Evolutionary conservation across 2,888 invertebrate species (phyloP).

Genomic region (Drosophila flavopinicola): DNA sequence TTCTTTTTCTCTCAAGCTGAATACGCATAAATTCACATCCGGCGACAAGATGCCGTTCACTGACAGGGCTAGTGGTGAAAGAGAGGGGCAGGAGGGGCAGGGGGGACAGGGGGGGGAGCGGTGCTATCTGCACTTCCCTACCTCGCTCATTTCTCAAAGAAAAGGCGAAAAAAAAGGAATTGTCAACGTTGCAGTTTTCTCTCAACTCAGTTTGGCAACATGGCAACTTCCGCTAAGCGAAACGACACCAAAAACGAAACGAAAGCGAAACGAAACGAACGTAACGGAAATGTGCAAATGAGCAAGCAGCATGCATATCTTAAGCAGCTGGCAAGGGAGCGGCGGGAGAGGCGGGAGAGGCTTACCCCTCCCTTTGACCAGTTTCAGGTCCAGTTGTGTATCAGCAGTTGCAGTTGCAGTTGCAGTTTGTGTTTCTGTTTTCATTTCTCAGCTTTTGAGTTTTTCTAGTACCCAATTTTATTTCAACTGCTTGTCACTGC

Average conservation of each 20-base stretch:
- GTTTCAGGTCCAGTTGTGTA: conserved; percentile 4
- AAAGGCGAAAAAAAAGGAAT: conserved; percentile 44
- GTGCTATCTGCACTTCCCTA: conserved; percentile 26
- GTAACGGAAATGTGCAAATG: conserved; percentile 79
- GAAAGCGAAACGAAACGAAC: conserved; percentile 45
- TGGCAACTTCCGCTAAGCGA: conserved; percentile 69
- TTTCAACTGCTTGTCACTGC: conserved; percentile 55
- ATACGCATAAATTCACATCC: conserved; percentile 79
- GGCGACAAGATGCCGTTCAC: conserved; percentile 70
- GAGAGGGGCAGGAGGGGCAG: conserved; percentile 11
- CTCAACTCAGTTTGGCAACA: conserved; percentile 70
- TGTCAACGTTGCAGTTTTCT: conserved; percentile 65
- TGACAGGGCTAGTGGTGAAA: neutral
- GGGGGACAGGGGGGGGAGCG: neutral
- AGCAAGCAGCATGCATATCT: conserved; percentile 75
- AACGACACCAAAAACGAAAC: conserved; percentile 42
- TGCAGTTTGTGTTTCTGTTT: conserved; percentile 7
- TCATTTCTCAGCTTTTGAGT: conserved; percentile 21
- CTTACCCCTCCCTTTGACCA: neutral
- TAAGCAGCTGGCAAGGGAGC: conserved; percentile 47
- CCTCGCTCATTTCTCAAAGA: conserved; percentile 48
- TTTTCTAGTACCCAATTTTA: conserved; percentile 37
- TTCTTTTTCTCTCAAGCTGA: conserved; percentile 54
- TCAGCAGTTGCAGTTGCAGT: conserved; percentile 10
- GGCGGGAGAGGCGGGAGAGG: neutral